These are phyloP conservation scores for Callionymus lyra DNA, from an alignment of 2,113 vertebrate species.

Conservation along the genomic window DNA sequence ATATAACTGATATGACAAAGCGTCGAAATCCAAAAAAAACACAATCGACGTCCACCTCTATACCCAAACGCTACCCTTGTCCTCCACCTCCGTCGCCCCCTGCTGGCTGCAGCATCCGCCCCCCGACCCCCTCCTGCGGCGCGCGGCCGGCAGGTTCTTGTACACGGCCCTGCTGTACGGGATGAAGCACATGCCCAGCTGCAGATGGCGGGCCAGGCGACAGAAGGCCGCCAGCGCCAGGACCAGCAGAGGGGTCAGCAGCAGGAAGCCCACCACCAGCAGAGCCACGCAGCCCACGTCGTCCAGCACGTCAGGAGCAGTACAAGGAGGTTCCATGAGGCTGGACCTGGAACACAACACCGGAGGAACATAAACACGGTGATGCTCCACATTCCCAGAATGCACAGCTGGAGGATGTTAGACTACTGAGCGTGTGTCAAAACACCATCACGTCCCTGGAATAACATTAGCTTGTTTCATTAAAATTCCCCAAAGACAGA, in stretches of 20 bases:
- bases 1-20: neutral
- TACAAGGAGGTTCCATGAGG: slow-evolving; percentile 61
- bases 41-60: slow-evolving; percentile 39
- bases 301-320: slow-evolving; percentile 72
- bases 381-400: neutral
- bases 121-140: slow-evolving; percentile 16
- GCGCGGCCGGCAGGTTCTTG: slow-evolving; percentile 62
- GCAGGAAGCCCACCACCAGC: slow-evolving; percentile 78
- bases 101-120: slow-evolving; percentile 57
- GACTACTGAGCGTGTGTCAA: slow-evolving; percentile 17
- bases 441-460: slow-evolving; percentile 33
- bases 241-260: slow-evolving; percentile 78
- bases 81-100: slow-evolving; percentile 41
- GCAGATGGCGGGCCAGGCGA: slow-evolving; percentile 76
- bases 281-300: slow-evolving; percentile 76
- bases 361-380: neutral
- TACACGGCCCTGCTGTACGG: slow-evolving; percentile 86
- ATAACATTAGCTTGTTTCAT: slow-evolving; percentile 15
- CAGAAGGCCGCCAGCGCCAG: slow-evolving; percentile 81
- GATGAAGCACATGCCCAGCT: slow-evolving; percentile 80
- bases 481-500: slow-evolving; percentile 7
- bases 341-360: slow-evolving; percentile 62
- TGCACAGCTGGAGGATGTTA: slow-evolving; percentile 31
- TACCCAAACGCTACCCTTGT: slow-evolving; percentile 76
- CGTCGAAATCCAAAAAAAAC: neutral